Evolutionary conservation across 2,113 vertebrate genomes (phyloP), one percentile per base, ranked within the genome.

Genomic region (Plectropomus leopardus): DNA sequence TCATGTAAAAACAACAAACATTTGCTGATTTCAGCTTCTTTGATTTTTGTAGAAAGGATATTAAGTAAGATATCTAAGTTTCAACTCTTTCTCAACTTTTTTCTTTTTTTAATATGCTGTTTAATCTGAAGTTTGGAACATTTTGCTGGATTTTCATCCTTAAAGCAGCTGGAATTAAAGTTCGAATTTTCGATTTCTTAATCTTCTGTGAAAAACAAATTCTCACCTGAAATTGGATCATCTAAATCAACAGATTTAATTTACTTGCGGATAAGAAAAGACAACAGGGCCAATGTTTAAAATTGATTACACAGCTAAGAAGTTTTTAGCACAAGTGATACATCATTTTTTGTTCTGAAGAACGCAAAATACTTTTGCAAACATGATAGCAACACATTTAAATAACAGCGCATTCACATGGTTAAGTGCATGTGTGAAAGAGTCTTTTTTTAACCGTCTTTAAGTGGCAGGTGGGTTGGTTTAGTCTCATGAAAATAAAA

Each of bases 401-500:
- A 51, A 2, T 61, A 16, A 48, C 13, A 17, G 21, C 17, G 36
- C 9, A 42, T 42, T 53, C 30, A 17, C 24, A 23, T 1, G 4
- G 4, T 61, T 30, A 40, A 50, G 54, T 47, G 26, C 26, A 24
- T 16, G 19, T 74, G 15, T 72, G n/a, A 50, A 61, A 50, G 14
- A 32, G 5, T 9, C 14, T 7, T 34, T 30, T 24, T 72, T 24
- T 7, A 51, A 10, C 6, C 10, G 14, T 61, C 55, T 21, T 24
- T 50, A n/a, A 63, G 17, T 40, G 45, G 34, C 44, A 68, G 54
- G 75, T 69, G 32, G 44, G 44, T 23, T 9, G 9, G 5, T 79
- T 57, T 65, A 50, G 13, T 50, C 40, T 78, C 17, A 28, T 63
- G 16, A 30, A 51, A 61, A 51, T 53, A 68, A 53, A 53, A 13